Evolutionary conservation across 2,797 vertebrate genomes (phyloP), one percentile per base, ranked within the genome.

Genomic region (Rhadinocentrus ornatus): DNA sequence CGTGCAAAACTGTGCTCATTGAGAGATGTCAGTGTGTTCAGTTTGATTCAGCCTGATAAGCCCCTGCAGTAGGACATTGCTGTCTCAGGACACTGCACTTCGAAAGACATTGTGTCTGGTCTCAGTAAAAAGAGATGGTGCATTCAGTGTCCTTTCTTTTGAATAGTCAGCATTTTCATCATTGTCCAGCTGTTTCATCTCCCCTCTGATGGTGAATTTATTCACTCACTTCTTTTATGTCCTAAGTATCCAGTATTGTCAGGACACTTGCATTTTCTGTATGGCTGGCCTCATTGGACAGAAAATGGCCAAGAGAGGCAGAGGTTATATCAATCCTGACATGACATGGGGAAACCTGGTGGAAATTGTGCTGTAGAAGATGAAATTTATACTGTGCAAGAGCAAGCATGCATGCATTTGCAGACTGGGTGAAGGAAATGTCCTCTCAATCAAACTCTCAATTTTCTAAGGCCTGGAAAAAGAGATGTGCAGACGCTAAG

Each of bases 161-260:
- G 66, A 83, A 85, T 71, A 75, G 75, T 77, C 82, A 85, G 80
- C 78, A 55, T 87, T 86, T 85, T 80, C 86, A 85, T 81, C 75
- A 79, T 78, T 81, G 70, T 86, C 73, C 86, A 85, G 81, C 69
- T 82, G 75, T 84, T 87, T 80, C 66, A 59, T 75, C 60, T 85
- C 67, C 63, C 50, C 62, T 75, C 68, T 75, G 48, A 84, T 74
- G 74, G 71, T 12, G 3, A 74, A 70, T 54, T 69, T 73, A 79
- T 81, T 66, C 77, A 72, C 34, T 66, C 58, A 77, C 66, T 75
- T 62, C 37, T 74, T 87, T 89, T 84, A 75, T 83, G 65, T 70
- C 75, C 74, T 64, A 27, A 76, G 62, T 85, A 75, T 76, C 62
- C 59, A n/a, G 48, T 69, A 80, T 85, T 82, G 82, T 54, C 16